Evolutionary conservation across 2,797 vertebrate species (phyloP).

Genomic region (Ispidina lecontei): DNA sequence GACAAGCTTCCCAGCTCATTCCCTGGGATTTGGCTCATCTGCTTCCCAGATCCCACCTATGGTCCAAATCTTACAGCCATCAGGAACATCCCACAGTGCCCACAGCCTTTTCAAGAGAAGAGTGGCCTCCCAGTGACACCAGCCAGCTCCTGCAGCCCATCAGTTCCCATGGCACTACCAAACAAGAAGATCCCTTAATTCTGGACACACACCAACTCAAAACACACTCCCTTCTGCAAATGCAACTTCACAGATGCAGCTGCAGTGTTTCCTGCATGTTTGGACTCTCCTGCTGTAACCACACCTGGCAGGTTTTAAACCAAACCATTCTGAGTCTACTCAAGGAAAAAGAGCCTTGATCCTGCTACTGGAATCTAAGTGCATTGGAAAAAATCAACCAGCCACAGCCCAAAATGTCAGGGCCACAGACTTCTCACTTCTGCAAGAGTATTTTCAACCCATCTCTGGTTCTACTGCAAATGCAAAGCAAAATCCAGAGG

Average conservation of each 20-base stretch:
- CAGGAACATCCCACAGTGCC: background rate
- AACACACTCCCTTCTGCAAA: background rate
- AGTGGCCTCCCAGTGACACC: background rate
- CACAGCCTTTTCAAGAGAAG: background rate
- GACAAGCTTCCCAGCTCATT: background rate
- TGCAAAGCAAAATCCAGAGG: conserved; percentile 13
- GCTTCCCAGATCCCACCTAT: background rate
- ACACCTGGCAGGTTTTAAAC: background rate
- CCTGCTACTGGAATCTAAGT: background rate
- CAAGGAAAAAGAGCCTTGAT: background rate
- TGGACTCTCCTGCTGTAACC: background rate
- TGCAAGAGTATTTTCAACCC: background rate
- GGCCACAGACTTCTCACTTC: background rate
- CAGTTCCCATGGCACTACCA: background rate
- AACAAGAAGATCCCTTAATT: background rate
- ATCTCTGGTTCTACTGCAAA: background rate
- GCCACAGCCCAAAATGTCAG: background rate
- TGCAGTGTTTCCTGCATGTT: background rate
- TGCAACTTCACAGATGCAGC: background rate
- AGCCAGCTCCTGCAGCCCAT: background rate
- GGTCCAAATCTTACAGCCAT: background rate
- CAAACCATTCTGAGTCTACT: background rate
- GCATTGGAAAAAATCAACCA: background rate
- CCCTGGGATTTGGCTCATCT: background rate
- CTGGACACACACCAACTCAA: background rate